phyloP scores from a whole-genome alignment of 2,888 invertebrate species.

The Escarpia spicata region DNA sequence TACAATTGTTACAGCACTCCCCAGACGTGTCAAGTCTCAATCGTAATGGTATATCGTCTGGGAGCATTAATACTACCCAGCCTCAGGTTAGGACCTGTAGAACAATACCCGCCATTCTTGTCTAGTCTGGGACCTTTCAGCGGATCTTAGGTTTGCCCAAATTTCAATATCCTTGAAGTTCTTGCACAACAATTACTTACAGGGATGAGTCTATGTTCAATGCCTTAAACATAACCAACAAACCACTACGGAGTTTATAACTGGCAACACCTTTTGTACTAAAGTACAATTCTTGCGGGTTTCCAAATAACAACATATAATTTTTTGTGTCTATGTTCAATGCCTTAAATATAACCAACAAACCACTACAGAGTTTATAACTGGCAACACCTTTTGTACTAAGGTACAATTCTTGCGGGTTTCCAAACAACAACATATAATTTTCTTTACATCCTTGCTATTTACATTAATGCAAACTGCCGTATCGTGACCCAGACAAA shows the following conservation, averaged over 20 bases:
- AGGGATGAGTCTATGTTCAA: background rate
- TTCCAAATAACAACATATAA: background rate
- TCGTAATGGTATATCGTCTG: background rate
- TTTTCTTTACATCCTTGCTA: background rate
- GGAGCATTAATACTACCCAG: background rate
- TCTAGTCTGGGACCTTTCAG: conserved; percentile 1
- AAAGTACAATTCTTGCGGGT: background rate
- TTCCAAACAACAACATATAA: background rate
- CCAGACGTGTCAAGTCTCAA: background rate
- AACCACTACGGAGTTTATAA: background rate
- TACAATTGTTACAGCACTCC: background rate
- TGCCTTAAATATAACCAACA: background rate
- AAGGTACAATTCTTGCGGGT: background rate
- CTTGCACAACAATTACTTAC: background rate
- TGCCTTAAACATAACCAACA: background rate
- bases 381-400: background rate
- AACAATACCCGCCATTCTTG: background rate
- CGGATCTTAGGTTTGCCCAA: background rate
- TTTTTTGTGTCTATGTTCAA: background rate
- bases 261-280: background rate
- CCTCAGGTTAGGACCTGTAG: background rate
- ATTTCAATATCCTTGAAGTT: conserved; percentile 16
- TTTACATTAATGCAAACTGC: background rate
- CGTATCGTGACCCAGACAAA: background rate
- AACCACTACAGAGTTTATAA: background rate